phyloP scores from a whole-genome alignment of 2,113 vertebrate genomes.

The Tauraco erythrolophus region DNA sequence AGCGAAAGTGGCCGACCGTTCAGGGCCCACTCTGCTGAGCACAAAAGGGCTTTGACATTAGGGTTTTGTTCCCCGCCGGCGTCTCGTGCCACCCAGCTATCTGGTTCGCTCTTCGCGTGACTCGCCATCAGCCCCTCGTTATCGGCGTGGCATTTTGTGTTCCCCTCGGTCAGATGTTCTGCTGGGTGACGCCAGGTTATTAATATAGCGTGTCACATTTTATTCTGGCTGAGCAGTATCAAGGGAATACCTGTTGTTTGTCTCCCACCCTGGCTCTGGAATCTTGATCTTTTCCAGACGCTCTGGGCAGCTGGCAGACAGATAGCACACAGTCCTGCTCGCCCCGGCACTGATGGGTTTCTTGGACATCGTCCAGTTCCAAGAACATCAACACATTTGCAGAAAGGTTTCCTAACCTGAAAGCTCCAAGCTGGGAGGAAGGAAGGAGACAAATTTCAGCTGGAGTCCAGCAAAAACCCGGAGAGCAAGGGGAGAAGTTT shows the following conservation, averaged over 20 bases:
- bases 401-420: background rate
- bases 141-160: background rate
- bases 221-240: background rate
- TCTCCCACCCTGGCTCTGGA: background rate
- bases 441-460: background rate
- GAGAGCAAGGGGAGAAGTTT: background rate
- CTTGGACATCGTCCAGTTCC: background rate
- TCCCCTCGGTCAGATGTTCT: background rate
- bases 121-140: background rate
- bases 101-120: background rate
- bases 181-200: background rate
- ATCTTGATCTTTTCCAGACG: background rate
- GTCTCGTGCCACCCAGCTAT: background rate
- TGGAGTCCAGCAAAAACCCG: background rate
- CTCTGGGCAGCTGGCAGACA: background rate
- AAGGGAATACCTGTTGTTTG: background rate
- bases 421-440: background rate
- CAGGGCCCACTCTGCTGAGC: background rate
- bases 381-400: background rate
- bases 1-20: accelerated
- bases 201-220: background rate
- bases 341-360: background rate
- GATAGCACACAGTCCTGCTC: background rate
- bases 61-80: background rate
- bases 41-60: background rate